Evolutionary conservation across 2,797 vertebrate genomes (phyloP), one percentile per base, ranked within the genome.

Genomic region (Crenichthys baileyi): DNA sequence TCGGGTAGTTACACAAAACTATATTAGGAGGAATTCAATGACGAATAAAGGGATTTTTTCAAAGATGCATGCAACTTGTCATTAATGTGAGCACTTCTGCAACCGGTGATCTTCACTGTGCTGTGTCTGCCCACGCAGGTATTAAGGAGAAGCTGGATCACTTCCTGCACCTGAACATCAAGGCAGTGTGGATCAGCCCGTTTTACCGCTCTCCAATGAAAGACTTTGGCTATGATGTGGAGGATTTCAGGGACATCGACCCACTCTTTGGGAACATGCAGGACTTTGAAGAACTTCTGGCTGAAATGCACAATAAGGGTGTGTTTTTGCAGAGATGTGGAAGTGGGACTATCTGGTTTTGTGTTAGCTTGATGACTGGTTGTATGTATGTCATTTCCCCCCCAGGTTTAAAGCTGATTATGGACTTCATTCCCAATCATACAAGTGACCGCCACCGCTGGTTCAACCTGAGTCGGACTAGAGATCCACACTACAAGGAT

Each of bases 361-460:
- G 22, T 29, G 44, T 36, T 50, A 22, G 60, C 51, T 73, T 41
- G 48, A 9, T 53, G 44, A 55, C 39, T 18, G 9, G 29, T 0
- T 53, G 4, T 11, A 18, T 0, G 48, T 68, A 81, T 36, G 58
- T 4, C 15, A 0, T 73, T 7, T 78, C 55, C 82, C 16, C 44
- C 24, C n/a, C 93, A 99, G 98, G 96, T 86, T 81, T 99, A 73
- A 99, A 97, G 93, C 86, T 99, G 89, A 98, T 99, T 70, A 97
- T 99, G 81, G 98, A 99, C 90, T 97, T 98, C 76, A 97, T 99
- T 92, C 98, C 98, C 67, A 99, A 99, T 93, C 98, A 99, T 81
- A 99, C 98, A 50, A 99, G 98, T 16, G 95, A 99, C 90, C 95
- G 92, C 58, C 98, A 99, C 90, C 78, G 0, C n/a, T 99, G 98